Conservation (phyloP, 2,113 vertebrate genomes). For the Colinus virginianus region DNA sequence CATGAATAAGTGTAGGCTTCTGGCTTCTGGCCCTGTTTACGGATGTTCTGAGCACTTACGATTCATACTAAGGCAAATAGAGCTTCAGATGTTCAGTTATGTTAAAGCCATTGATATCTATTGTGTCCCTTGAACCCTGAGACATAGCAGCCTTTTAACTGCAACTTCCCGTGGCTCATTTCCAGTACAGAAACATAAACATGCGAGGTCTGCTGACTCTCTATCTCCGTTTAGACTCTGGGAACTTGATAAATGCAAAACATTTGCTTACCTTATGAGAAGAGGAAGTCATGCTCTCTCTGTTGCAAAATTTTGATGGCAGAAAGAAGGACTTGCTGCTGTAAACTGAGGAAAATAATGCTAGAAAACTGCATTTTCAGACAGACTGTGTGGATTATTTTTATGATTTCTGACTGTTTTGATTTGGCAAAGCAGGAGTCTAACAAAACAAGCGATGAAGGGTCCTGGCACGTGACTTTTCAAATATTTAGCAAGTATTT, state of each 20-base stretch:
- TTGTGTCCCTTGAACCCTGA: slow-evolving; percentile 44
- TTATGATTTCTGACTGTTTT: slow-evolving; percentile 64
- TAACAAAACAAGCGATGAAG: slow-evolving; percentile 69
- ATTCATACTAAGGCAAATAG: slow-evolving; percentile 11
- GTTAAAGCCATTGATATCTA: neutral
- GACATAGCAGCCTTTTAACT: slow-evolving; percentile 62
- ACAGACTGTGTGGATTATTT: slow-evolving; percentile 53
- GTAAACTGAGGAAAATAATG: slow-evolving; percentile 39
- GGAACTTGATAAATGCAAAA: slow-evolving; percentile 72
- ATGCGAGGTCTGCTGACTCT: slow-evolving; percentile 61
- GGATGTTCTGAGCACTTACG: neutral
- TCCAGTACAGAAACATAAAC: slow-evolving; percentile 72
- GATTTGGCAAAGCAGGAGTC: slow-evolving; percentile 60
- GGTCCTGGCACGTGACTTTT: slow-evolving; percentile 60
- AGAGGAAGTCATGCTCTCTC: slow-evolving; percentile 45
- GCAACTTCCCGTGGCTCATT: slow-evolving; percentile 61
- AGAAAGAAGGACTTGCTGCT: slow-evolving; percentile 22
- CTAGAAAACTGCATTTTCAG: slow-evolving; percentile 41
- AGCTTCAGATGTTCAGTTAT: neutral
- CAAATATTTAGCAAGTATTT: slow-evolving; percentile 62
- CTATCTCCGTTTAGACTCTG: slow-evolving; percentile 60
- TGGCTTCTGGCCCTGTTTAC: neutral
- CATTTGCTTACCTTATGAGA: slow-evolving; percentile 70
- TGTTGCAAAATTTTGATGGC: slow-evolving; percentile 30
- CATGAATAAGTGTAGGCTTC: neutral